phyloP scores from a whole-genome alignment of 2,888 invertebrate genomes.

The Charanyca ferruginea region DNA sequence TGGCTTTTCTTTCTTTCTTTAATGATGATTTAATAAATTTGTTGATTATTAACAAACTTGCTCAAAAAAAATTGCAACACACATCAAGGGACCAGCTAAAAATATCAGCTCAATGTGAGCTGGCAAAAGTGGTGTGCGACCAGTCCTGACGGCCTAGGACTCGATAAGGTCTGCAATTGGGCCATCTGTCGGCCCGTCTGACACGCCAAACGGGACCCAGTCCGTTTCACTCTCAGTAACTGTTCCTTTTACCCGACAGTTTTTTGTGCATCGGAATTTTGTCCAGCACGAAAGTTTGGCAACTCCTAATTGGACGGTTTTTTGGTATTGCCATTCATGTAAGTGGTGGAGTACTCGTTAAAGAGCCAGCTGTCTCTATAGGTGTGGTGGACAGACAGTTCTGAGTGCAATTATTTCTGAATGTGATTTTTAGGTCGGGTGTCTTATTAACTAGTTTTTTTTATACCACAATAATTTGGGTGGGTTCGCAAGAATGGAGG shows the following conservation, averaged over 20 bases:
- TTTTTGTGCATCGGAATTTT: conserved; percentile 44
- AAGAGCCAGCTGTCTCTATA: not conserved
- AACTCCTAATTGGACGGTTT: conserved; percentile 40
- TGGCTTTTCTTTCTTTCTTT: too few species aligned
- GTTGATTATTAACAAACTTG: too few species aligned
- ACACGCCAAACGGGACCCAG: conserved; percentile 59
- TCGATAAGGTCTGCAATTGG: conserved; percentile 66
- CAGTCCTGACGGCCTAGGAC: conserved; percentile 68
- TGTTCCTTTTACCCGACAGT: conserved; percentile 64
- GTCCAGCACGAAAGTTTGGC: conserved; percentile 41
- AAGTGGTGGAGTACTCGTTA: not conserved
- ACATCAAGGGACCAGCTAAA: conserved; percentile 4
- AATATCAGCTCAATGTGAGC: conserved; percentile 12
- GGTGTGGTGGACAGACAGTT: not conserved
- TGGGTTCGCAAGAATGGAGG: too few species aligned
- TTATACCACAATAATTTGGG: not conserved
- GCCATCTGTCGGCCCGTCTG: conserved; percentile 65
- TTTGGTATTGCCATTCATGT: conserved; percentile 13
- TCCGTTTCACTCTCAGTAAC: conserved; percentile 72
- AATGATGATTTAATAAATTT: too few species aligned
- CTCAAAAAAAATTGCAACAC: not conserved
- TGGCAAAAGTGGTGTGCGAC: conserved; percentile 70
- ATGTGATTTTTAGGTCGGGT: not conserved
- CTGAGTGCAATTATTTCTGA: conserved; percentile 6
- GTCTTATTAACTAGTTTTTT: not conserved